Conservation (phyloP, 2,113 vertebrate species). For the Bufo bufo region DNA sequence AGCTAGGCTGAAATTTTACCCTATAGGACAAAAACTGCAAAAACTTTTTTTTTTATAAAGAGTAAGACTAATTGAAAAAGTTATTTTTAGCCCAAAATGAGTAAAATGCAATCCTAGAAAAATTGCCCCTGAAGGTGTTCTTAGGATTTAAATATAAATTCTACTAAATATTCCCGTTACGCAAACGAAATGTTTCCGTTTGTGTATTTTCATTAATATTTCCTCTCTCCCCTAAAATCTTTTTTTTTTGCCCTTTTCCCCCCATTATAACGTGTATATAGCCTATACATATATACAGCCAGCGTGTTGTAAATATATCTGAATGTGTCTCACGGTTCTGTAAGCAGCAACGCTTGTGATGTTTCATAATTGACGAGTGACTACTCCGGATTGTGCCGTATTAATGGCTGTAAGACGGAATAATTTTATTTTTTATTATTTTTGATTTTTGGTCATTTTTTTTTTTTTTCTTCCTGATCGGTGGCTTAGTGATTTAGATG, state of each 20-base stretch:
- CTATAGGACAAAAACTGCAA: no score
- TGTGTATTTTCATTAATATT: neutral
- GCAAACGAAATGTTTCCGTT: neutral
- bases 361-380: constrained; percentile 14
- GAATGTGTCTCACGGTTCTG: constrained; percentile 53
- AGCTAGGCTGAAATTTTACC: no score
- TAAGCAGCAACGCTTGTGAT: constrained; percentile 58
- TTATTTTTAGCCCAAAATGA: neutral
- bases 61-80: neutral
- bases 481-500: constrained; percentile 57
- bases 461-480: constrained; percentile 47
- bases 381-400: constrained; percentile 42
- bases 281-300: constrained; percentile 66
- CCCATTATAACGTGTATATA: constrained; percentile 19
- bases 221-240: neutral
- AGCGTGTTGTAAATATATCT: constrained; percentile 79
- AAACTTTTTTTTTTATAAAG: no score
- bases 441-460: constrained; percentile 26
- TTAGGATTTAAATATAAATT: neutral
- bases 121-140: no score
- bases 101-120: neutral
- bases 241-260: neutral
- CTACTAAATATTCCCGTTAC: neutral
- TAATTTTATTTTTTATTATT: constrained; percentile 1
- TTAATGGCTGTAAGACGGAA: constrained; percentile 30